Evolutionary conservation across 2,113 vertebrate species (phyloP).

Genomic region (Protomyctophum bolini): DNA sequence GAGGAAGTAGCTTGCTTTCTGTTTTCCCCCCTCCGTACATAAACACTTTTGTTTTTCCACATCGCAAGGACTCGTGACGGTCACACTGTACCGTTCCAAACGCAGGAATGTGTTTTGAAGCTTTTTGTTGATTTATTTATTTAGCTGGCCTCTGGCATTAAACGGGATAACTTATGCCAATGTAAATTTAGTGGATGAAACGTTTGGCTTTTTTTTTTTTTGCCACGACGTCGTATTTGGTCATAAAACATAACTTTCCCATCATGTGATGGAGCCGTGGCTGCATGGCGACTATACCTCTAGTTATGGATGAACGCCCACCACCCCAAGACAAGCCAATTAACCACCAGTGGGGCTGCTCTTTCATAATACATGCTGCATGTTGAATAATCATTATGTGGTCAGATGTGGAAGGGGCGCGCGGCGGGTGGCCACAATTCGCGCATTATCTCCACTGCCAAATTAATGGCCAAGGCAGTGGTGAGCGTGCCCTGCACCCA

Average conservation of each 20-base stretch:
- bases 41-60: constrained; percentile 17
- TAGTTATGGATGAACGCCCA: too few relatives aligned
- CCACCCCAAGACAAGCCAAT: constrained; percentile 1
- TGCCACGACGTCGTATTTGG: not conserved
- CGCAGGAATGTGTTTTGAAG: constrained; percentile 1
- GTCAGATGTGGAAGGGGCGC: not conserved
- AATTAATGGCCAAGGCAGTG: not conserved
- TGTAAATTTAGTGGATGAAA: not conserved
- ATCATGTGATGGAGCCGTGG: not conserved
- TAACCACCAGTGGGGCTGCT: not conserved
- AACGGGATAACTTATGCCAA: not conserved
- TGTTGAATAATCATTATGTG: constrained; percentile 21
- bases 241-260: not conserved
- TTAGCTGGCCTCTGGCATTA: not conserved
- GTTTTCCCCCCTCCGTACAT: not conserved
- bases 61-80: not conserved
- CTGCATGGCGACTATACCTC: too few relatives aligned
- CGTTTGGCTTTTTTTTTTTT: not conserved
- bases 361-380: constrained; percentile 1
- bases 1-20: not conserved
- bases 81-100: constrained; percentile 13
- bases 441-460: not conserved
- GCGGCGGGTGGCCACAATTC: not conserved
- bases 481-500: constrained; percentile 7
- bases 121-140: not conserved